Evolutionary conservation across 2,888 invertebrate genomes (phyloP), one percentile per base, ranked within the genome.

Genomic region (Apoda limacodes): DNA sequence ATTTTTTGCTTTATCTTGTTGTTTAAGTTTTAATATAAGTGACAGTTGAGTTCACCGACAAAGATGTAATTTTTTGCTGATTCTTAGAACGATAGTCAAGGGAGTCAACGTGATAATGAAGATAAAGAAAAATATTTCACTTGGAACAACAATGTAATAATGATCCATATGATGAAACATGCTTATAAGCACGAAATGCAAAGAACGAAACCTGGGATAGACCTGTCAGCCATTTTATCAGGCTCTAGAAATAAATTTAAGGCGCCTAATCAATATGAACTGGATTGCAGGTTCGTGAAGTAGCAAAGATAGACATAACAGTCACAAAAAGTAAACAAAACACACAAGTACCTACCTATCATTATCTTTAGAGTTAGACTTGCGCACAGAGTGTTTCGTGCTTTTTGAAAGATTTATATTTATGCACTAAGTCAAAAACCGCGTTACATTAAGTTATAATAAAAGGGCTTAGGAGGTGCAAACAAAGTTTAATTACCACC

Each of bases 81-180:
- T 17, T 17, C 7, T 5, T 17, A 17, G 17, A 7, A 17, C 5
- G 7, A 6, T 6, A 17, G 17, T 17, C 17, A 17, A 7, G 17
- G 5, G 26, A 22, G 10, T 30, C 9, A 31, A 31, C 42, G 40
- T 20, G 37, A 33, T 10, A 47, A 34, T 11, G 21, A 28, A 3
- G 43, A 46, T 13, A 43, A 31, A 28, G 12, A 14, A 4, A 30
- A 34, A 22, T 24, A 57, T 34, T 74, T 54, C 32, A 63, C 68
- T 2, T 85, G 84, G 85, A 85, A 83, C 42, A 84, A 85, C 38
- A 81, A 69, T 30, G 43, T 56, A 19, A 42, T 55, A 3, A 52
- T 60, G 1, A 59, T 72, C 1, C 58, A 74, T 17, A 76, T 84
- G 50, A 68, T 84, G 64, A 70, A 71, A 34, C 82, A 83, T 42